phyloP scores from a whole-genome alignment of 2,888 invertebrate species.

The Petrolisthes manimaculis region DNA sequence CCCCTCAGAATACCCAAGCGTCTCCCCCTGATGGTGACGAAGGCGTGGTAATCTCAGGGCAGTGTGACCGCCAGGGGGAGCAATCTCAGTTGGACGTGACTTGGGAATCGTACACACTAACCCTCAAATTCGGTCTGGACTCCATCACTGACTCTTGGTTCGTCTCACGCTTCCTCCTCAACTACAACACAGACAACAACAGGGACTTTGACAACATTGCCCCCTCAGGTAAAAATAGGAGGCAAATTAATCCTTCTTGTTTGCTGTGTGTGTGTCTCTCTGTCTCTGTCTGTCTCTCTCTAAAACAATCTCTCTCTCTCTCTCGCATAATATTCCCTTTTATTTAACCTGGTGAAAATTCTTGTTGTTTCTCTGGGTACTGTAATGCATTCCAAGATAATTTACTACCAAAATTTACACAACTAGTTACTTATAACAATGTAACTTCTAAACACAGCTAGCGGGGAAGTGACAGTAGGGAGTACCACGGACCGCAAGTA shows the following conservation, averaged over 20 bases:
- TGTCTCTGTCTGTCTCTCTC: background rate
- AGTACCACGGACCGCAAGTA: conserved; percentile 48
- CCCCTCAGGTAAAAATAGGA: background rate
- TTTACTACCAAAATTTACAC: too few species aligned
- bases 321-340: too few species aligned
- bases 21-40: conserved; percentile 50
- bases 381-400: background rate
- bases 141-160: conserved; percentile 92
- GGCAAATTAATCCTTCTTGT: background rate
- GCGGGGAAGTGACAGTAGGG: conserved; percentile 45
- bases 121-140: conserved; percentile 68
- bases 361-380: background rate
- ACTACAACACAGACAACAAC: conserved; percentile 77
- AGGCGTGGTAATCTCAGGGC: conserved; percentile 35
- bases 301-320: background rate
- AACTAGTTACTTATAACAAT: background rate
- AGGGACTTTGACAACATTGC: conserved; percentile 8
- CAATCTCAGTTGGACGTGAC: conserved; percentile 39
- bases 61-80: conserved; percentile 41
- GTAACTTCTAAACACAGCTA: conserved; percentile 10
- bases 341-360: background rate
- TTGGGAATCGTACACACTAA: conserved; percentile 47
- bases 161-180: conserved; percentile 81
- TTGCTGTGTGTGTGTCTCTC: conserved; percentile 16
- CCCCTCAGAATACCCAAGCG: conserved; percentile 39